Evolutionary conservation across 2,888 invertebrate species (phyloP).

Genomic region (Melangyna quadrimaculata): DNA sequence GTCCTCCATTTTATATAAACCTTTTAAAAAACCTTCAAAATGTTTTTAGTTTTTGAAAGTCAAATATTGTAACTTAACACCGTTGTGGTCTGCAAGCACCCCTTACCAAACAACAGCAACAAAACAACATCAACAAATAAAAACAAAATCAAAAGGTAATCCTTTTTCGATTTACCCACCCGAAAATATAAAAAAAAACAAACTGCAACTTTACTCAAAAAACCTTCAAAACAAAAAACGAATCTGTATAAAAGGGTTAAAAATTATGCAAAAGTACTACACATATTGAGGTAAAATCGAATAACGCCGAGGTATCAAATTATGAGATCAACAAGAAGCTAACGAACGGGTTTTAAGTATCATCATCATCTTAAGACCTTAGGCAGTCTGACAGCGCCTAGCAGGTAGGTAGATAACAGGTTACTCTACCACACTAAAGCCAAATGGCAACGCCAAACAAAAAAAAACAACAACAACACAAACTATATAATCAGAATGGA

Average conservation of each 20-base stretch:
- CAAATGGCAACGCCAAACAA: conserved; percentile 48
- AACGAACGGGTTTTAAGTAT: conserved; percentile 72
- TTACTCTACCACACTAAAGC: conserved; percentile 29
- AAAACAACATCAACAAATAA: neutral
- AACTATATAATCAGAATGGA: conserved; percentile 61
- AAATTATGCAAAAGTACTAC: conserved; percentile 36
- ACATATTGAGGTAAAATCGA: conserved; percentile 60
- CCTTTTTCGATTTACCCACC: conserved; percentile 23
- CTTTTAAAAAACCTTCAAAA: neutral
- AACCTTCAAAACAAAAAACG: conserved; percentile 11
- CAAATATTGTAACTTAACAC: conserved; percentile 47
- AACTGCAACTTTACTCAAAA: conserved; percentile 29
- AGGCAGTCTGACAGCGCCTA: conserved; percentile 66
- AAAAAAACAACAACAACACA: conserved; percentile 20
- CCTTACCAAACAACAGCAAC: neutral
- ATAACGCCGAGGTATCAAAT: conserved; percentile 71
- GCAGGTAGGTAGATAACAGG: conserved; percentile 72
- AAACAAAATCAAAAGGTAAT: conserved; percentile 25
- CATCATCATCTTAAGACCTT: conserved; percentile 68
- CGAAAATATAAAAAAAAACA: conserved; percentile 29
- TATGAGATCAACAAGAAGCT: conserved; percentile 73
- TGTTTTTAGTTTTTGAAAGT: neutral
- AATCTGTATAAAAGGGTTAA: conserved; percentile 28
- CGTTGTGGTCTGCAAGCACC: conserved; percentile 37
- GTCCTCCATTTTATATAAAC: neutral